Conservation (phyloP, 2,113 vertebrate species). For the Promerops cafer region DNA sequence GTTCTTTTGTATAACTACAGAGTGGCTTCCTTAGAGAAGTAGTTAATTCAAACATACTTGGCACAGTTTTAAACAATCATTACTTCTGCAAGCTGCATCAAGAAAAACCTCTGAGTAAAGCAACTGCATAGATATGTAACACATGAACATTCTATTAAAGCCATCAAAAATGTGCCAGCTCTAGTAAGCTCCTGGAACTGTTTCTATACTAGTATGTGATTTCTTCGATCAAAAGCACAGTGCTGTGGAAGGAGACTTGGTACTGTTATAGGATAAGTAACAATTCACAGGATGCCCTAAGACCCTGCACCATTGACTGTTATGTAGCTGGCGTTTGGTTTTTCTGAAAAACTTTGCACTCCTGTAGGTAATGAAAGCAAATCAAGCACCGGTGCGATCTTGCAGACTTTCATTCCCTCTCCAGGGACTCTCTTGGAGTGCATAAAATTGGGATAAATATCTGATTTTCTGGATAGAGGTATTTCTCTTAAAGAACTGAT, state of each 20-base stretch:
- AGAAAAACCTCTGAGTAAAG: neutral
- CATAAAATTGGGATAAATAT: neutral
- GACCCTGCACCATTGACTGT: neutral
- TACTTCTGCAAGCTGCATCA: neutral
- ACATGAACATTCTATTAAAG: neutral
- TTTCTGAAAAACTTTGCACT: neutral
- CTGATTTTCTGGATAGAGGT: neutral
- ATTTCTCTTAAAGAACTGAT: neutral
- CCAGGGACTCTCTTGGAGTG: neutral
- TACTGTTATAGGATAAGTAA: neutral
- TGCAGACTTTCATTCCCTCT: neutral
- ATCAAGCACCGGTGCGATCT: neutral
- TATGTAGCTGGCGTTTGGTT: neutral
- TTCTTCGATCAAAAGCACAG: neutral
- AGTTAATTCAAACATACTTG: neutral
- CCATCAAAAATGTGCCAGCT: neutral
- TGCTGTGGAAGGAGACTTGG: neutral
- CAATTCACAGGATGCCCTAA: neutral
- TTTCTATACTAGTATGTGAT: neutral
- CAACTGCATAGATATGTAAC: neutral
- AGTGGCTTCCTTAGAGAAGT: neutral
- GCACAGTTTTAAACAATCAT: neutral
- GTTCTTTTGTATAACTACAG: neutral
- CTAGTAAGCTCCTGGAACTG: neutral
- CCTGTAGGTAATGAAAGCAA: neutral